Percentiles rank a stretch among this genome's conserved stretches.
These are phyloP conservation scores for Aphrophora alni DNA, from an alignment of 2,888 invertebrate genomes.

Conservation along the genomic window DNA sequence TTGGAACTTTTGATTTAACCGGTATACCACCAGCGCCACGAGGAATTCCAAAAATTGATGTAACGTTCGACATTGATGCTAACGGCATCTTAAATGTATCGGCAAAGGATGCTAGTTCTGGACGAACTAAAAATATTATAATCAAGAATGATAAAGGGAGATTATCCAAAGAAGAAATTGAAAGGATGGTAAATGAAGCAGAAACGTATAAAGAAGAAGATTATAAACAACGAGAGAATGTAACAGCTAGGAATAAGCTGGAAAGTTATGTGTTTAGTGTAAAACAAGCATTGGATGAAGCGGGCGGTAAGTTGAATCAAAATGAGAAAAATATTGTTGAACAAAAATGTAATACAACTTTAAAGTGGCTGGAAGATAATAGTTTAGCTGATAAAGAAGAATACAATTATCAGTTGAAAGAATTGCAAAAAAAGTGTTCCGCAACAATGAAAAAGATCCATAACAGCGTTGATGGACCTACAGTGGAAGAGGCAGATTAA, in stretches of 20 bases:
- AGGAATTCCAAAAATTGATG: constrained; percentile 78
- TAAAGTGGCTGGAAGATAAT: constrained; percentile 83
- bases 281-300: constrained; percentile 66
- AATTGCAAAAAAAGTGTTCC: constrained; percentile 74
- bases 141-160: constrained; percentile 84
- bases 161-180: constrained; percentile 81
- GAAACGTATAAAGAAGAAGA: constrained; percentile 75
- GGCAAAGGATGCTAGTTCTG: constrained; percentile 65
- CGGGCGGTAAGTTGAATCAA: constrained; percentile 67
- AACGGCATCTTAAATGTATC: constrained; percentile 81
- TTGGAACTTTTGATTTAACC: constrained; percentile 79
- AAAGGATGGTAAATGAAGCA: constrained; percentile 76
- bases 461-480: constrained; percentile 61
- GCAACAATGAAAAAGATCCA: constrained; percentile 85
- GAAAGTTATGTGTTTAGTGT: constrained; percentile 74
- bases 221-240: constrained; percentile 69
- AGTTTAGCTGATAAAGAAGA: constrained; percentile 79
- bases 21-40: constrained; percentile 87
- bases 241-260: constrained; percentile 72
- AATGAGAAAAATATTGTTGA: constrained; percentile 71
- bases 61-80: constrained; percentile 89
- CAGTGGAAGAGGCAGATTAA: constrained; percentile 60
- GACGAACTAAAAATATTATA: constrained; percentile 76
- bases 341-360: constrained; percentile 65
- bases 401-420: constrained; percentile 76